Conservation (phyloP, 35 echinoderm and acorn worm species). For the Heliocidaris tuberculata region DNA sequence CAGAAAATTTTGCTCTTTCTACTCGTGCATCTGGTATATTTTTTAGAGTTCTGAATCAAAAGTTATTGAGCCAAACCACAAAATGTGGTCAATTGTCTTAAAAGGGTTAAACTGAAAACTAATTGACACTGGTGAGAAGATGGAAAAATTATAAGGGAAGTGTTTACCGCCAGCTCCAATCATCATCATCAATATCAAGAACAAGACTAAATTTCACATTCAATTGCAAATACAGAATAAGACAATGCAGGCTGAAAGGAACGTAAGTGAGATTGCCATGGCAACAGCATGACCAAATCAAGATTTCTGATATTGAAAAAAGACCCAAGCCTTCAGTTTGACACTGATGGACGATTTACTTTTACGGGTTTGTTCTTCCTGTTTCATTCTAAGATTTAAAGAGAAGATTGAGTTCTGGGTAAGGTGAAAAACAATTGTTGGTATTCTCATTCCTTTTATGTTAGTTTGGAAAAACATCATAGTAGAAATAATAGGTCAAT, state of each 20-base stretch:
- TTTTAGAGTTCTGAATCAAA: too few relatives aligned
- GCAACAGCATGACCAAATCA: background rate
- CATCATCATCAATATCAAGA: background rate
- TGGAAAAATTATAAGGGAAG: background rate
- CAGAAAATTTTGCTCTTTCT: too few relatives aligned
- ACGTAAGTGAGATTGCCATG: background rate
- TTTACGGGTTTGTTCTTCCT: background rate
- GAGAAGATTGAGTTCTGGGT: too few relatives aligned
- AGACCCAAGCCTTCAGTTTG: background rate
- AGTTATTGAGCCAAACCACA: too few relatives aligned
- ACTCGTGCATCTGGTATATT: too few relatives aligned
- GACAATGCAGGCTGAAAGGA: background rate
- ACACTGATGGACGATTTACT: background rate
- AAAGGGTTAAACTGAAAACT: too few relatives aligned
- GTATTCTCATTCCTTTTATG: too few relatives aligned
- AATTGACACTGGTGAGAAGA: too few relatives aligned
- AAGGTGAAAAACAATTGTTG: too few relatives aligned
- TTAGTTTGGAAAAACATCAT: too few relatives aligned
- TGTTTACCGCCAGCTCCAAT: background rate
- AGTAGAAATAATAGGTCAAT: too few relatives aligned
- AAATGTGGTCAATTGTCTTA: too few relatives aligned
- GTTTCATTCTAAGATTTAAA: background rate
- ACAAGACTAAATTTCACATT: background rate
- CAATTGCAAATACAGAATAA: background rate
- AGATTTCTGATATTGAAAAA: background rate